A percentile compares a stretch with the other conserved stretches of the same genome.
These are phyloP conservation scores for Ictalurus furcatus DNA, from an alignment of 2,113 vertebrate genomes.

Conservation along the genomic window DNA sequence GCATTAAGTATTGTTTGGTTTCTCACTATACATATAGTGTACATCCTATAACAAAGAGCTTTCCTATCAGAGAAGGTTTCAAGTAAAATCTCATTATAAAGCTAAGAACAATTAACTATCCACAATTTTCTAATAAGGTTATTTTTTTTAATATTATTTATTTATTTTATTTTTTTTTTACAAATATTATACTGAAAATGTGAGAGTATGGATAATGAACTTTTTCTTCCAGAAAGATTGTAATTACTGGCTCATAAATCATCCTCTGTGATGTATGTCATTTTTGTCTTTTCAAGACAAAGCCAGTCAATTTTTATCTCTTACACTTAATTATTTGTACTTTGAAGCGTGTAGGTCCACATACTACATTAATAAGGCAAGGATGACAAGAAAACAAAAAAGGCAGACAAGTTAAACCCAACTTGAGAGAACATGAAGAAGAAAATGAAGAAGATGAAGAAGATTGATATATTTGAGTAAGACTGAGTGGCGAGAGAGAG, in stretches of 20 bases:
- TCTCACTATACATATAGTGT: background rate
- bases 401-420: background rate
- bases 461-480: conserved; percentile 39
- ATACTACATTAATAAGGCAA: background rate
- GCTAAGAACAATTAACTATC: background rate
- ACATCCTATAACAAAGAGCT: background rate
- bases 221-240: background rate
- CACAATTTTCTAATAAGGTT: background rate
- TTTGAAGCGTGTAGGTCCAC: background rate
- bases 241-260: conserved; percentile 19
- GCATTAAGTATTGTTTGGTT: background rate
- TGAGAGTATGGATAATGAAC: background rate
- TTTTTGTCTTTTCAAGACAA: conserved; percentile 26
- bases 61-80: background rate
- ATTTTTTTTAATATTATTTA: background rate
- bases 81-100: background rate
- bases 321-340: background rate
- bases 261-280: background rate
- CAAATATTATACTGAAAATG: background rate
- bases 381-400: background rate
- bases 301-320: background rate
- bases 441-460: conserved; percentile 35
- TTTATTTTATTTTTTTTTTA: background rate
- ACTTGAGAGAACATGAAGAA: conserved; percentile 23
- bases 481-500: conserved; percentile 1